Percentiles rank a stretch among this genome's conserved stretches.
Conservation (phyloP, 2,888 invertebrate species). For the Chalcis sispes region DNA sequence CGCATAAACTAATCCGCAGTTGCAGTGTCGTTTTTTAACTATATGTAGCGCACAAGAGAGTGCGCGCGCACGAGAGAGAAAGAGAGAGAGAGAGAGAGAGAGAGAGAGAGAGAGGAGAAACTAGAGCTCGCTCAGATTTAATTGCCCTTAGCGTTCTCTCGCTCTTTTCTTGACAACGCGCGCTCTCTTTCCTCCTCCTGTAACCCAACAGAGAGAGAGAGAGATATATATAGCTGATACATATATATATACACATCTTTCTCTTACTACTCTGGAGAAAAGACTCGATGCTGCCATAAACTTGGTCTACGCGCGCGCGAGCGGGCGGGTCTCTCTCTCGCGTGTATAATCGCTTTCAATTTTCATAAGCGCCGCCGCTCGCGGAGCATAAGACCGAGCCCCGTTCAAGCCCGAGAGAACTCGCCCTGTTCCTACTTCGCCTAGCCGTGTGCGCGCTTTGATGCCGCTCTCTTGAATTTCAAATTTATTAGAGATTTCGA, state of each 20-base stretch:
- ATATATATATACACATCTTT: not conserved
- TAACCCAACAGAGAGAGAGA: no score
- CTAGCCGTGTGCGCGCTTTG: no score
- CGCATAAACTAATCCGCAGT: slow-evolving; percentile 46
- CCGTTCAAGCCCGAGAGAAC: not conserved
- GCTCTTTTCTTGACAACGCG: no score
- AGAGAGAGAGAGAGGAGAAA: no score
- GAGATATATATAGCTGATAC: no score
- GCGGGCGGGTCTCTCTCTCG: no score
- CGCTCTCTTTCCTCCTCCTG: slow-evolving; percentile 18
- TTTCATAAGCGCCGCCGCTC: slow-evolving; percentile 49
- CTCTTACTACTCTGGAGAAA: slow-evolving; percentile 30
- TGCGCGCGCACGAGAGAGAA: not conserved
- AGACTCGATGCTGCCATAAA: slow-evolving; percentile 45
- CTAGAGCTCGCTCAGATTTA: not conserved
- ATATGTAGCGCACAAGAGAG: no score
- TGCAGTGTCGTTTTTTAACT: slow-evolving; percentile 44
- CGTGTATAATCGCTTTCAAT: slow-evolving; percentile 47
- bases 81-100: not conserved
- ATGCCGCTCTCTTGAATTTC: slow-evolving; percentile 46
- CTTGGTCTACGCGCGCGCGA: slow-evolving; percentile 33
- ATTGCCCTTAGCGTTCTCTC: slow-evolving; percentile 36
- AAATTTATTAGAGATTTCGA: slow-evolving; percentile 48
- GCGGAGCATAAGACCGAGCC: no score
- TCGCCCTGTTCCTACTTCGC: slow-evolving; percentile 14